Percentiles rank a stretch among this genome's conserved stretches.
phyloP scores from a whole-genome alignment of 2,888 invertebrate species.

The Alloplasta piceator region DNA sequence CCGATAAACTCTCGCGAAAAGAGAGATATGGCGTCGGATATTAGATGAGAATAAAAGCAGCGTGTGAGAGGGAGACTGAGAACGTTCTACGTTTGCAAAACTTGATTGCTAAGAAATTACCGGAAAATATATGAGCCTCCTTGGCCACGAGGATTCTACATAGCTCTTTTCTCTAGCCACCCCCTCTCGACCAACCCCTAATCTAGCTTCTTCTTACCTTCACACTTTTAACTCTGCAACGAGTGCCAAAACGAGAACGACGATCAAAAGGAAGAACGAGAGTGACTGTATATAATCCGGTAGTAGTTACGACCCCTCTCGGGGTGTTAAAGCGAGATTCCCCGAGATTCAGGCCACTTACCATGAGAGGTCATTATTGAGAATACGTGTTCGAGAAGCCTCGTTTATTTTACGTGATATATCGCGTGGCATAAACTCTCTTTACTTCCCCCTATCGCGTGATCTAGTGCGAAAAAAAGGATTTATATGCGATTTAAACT shows the following conservation, averaged over 20 bases:
- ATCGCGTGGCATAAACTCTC: neutral
- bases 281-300: conserved; percentile 27
- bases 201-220: neutral
- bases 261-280: conserved; percentile 36
- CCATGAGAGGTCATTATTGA: conserved; percentile 60
- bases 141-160: conserved; percentile 47
- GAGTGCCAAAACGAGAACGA: conserved; percentile 37
- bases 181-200: conserved; percentile 4
- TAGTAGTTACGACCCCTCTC: conserved; percentile 50
- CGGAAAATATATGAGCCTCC: conserved; percentile 72
- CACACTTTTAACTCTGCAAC: conserved; percentile 29
- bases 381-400: conserved; percentile 49
- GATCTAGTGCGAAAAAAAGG: neutral
- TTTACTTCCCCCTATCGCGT: neutral
- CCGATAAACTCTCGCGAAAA: conserved; percentile 63
- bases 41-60: conserved; percentile 64
- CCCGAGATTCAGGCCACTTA: conserved; percentile 38
- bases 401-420: conserved; percentile 15
- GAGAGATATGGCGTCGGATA: conserved; percentile 69
- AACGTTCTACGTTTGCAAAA: conserved; percentile 43
- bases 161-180: conserved; percentile 35
- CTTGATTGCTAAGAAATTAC: conserved; percentile 82
- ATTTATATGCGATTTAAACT: neutral
- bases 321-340: conserved; percentile 34
- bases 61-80: conserved; percentile 14